A percentile compares a stretch with the other conserved stretches of the same genome.
Conservation (phyloP, 2,888 invertebrate species). For the Tenthredo mesomela region DNA sequence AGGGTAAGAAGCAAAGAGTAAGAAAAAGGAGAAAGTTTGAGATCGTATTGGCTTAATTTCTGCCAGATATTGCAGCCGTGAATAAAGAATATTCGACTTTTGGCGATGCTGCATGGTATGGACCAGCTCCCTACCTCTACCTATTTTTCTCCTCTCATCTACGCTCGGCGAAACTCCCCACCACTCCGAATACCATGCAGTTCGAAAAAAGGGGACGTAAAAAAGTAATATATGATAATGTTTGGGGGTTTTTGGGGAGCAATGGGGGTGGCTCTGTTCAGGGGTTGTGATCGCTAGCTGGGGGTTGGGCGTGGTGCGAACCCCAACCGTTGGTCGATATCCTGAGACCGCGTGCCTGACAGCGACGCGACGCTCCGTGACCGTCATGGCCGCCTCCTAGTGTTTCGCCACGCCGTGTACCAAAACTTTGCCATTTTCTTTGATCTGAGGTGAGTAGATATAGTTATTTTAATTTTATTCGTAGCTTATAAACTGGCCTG, state of each 20-base stretch:
- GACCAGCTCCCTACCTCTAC: not conserved
- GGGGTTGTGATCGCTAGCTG: slow-evolving; percentile 68
- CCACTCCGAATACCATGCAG: slow-evolving; percentile 57
- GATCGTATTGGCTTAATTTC: slow-evolving; percentile 42
- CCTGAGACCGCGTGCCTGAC: slow-evolving; percentile 72
- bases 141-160: not conserved
- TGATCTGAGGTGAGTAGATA: slow-evolving; percentile 40
- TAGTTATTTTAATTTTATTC: slow-evolving; percentile 5
- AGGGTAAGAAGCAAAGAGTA: not conserved
- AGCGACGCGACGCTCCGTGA: slow-evolving; percentile 75
- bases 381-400: slow-evolving; percentile 71
- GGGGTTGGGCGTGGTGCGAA: slow-evolving; percentile 77
- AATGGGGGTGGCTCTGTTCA: slow-evolving; percentile 57
- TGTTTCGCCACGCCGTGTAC: slow-evolving; percentile 50
- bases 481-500: not conserved
- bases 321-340: slow-evolving; percentile 74
- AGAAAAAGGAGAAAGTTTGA: not conserved
- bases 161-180: slow-evolving; percentile 11
- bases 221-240: slow-evolving; percentile 76
- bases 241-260: slow-evolving; percentile 61
- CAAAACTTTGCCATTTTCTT: slow-evolving; percentile 38
- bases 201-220: slow-evolving; percentile 70
- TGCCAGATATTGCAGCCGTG: slow-evolving; percentile 35
- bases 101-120: slow-evolving; percentile 5
- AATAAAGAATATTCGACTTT: slow-evolving; percentile 25